Conservation (phyloP, 2,113 vertebrate genomes). For the Paedocypris sp. region DNA sequence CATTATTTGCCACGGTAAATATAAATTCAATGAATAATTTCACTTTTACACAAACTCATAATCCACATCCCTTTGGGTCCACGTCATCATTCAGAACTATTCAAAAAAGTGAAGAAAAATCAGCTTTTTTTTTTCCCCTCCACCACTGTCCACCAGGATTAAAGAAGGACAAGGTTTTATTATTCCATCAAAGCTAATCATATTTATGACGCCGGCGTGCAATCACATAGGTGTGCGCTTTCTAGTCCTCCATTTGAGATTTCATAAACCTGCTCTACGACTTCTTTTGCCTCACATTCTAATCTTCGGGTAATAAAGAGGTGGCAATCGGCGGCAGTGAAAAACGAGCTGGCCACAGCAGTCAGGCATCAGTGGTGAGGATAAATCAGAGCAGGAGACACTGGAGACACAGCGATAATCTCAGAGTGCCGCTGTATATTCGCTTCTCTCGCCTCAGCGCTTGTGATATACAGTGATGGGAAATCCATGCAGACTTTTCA, state of each 20-base stretch:
- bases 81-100: constrained; percentile 25
- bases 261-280: constrained; percentile 67
- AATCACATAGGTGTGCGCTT: constrained; percentile 46
- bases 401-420: constrained; percentile 39
- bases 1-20: constrained; percentile 41
- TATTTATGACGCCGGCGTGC: constrained; percentile 34
- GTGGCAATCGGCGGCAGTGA: constrained; percentile 41
- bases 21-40: constrained; percentile 47
- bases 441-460: constrained; percentile 32
- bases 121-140: too few species aligned
- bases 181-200: constrained; percentile 25
- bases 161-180: constrained; percentile 24
- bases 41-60: constrained; percentile 35
- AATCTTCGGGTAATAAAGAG: constrained; percentile 57
- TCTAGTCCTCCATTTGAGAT: constrained; percentile 71
- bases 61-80: constrained; percentile 25
- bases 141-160: background rate
- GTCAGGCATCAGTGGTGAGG: constrained; percentile 33
- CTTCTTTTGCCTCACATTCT: constrained; percentile 65
- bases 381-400: constrained; percentile 43
- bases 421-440: constrained; percentile 10
- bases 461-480: constrained; percentile 43
- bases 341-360: constrained; percentile 31
- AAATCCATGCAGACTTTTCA: constrained; percentile 41
- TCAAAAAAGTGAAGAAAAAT: too few species aligned